Evolutionary conservation across 2,113 vertebrate genomes (phyloP).

Genomic region (Psammodynastes pulverulentus): DNA sequence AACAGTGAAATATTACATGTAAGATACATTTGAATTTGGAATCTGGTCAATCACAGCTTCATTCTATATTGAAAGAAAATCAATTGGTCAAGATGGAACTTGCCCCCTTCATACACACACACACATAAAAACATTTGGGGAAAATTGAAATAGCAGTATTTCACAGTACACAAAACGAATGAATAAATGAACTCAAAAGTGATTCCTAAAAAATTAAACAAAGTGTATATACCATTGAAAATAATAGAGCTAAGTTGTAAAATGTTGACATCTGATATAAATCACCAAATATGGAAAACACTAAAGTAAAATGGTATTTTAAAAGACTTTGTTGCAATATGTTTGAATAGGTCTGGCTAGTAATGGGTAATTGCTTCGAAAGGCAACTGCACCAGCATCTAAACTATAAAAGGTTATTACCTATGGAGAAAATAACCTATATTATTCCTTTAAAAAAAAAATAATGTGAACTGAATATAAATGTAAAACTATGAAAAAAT

Average conservation of each 20-base stretch:
- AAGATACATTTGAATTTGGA: background rate
- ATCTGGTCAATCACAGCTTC: background rate
- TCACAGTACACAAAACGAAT: background rate
- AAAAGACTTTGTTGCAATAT: constrained; percentile 10
- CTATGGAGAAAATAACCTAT: background rate
- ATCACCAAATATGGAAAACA: background rate
- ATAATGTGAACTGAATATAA: background rate
- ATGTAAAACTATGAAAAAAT: background rate
- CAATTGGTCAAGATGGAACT: background rate
- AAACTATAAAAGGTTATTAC: background rate
- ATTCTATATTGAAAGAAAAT: background rate
- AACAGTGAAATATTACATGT: background rate
- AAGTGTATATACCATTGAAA: background rate
- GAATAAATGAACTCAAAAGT: background rate
- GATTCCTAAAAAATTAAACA: background rate
- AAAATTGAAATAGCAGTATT: background rate
- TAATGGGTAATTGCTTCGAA: background rate
- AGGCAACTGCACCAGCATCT: background rate
- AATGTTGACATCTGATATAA: background rate
- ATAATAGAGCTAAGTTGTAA: background rate
- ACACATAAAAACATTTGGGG: background rate
- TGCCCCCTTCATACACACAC: background rate
- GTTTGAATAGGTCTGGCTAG: constrained; percentile 13
- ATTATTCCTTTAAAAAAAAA: background rate
- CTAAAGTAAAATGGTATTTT: background rate